Base-by-base conservation (phyloP, 2,797 vertebrate species). In the Amblyopsis hoosieri region DNA sequence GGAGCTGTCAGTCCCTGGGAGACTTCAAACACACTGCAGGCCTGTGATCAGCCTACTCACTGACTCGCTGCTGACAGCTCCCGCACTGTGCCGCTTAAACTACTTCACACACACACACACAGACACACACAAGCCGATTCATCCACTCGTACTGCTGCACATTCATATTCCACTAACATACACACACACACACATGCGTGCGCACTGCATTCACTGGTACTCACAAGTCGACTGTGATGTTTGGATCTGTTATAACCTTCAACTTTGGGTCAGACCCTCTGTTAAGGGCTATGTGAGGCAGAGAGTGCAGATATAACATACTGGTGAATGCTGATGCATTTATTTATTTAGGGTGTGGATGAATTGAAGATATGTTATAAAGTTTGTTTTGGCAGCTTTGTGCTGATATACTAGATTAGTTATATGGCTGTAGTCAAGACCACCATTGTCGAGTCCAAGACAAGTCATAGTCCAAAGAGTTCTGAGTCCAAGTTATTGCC, bases 1-100 rank as follows among this genome's bases (percentile, higher is more conserved):
- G 81, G 74, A 90, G 88, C 90, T 92, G 92, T 92, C 92, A 92
- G 87, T 92, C 89, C 90, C 90, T 89, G 23, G 85, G 92, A 92
- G 92, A 92, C 91, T 92, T 93, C 91, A 93, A 93, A 92, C 87
- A 57, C 85, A 69, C 74, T 71, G 84, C 82, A 73, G 77, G 82
- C 79, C 91, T 93, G 89, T 93, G 91, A 93, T 93, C 92, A 92
- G 76, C 78, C 84, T 80, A 82, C 88, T 89, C 83, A 82, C 81
- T 82, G 85, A 88, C 85, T 90, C 83, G 85, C 70, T 72, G 76
- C 86, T 91, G 91, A 91, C 91, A 92, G 90, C 87, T 88, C 83
- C 81, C 89, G 88, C 85, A 89, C 87, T 91, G 81, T 46, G 77
- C 84, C 76, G 76, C 88, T 90, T 90, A 88, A 71, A 85, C 79